These are phyloP conservation scores for Geococcyx californianus DNA, from an alignment of 2,113 vertebrate genomes.

Conservation along the genomic window DNA sequence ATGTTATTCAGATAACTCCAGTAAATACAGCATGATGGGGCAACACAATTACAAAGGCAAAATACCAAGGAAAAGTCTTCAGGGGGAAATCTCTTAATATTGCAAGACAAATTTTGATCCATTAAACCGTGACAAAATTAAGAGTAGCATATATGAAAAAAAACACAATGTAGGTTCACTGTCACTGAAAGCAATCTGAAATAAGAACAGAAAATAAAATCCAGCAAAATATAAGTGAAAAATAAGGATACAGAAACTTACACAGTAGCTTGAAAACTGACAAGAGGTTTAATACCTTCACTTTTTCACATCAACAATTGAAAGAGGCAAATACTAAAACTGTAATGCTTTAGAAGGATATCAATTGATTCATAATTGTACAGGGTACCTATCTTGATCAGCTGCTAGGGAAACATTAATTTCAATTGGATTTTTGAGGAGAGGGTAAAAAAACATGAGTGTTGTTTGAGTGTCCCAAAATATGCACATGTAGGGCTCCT, in stretches of 20 bases:
- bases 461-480: background rate
- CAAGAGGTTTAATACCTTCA: background rate
- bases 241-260: background rate
- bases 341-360: background rate
- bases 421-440: background rate
- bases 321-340: background rate
- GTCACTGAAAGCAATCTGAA: background rate
- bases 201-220: background rate
- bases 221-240: background rate
- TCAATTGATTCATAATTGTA: background rate
- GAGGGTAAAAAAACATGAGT: background rate
- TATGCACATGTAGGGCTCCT: background rate
- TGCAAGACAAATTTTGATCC: background rate
- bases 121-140: background rate
- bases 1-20: background rate
- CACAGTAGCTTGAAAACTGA: background rate
- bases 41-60: background rate
- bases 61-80: background rate
- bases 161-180: background rate
- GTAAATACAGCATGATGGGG: background rate
- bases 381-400: background rate
- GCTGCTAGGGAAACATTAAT: background rate
- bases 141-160: background rate
- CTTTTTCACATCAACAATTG: background rate
- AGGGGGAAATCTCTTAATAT: background rate